Base-by-base conservation (phyloP, 2,797 vertebrate species). In the Glyptemys insculpta region DNA sequence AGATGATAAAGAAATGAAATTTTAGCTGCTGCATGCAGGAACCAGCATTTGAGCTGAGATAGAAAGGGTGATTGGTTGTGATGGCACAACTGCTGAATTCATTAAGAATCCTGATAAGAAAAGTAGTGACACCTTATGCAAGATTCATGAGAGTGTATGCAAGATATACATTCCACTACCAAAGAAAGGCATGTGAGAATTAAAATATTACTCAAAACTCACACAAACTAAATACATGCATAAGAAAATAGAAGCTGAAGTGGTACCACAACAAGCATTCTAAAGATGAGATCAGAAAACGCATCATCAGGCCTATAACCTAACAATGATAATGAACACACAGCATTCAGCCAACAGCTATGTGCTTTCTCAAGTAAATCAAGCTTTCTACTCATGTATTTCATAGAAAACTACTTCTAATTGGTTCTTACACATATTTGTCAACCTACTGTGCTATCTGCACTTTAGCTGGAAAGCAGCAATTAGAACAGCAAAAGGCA, bases 81-180 rank as follows among this genome's bases (percentile, higher is more conserved):
- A 92, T 93, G 84, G 81, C 74, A 87, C 47, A 91, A 53, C 88
- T 83, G 86, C 92, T 95, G 93, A 95, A 89, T 82, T 92, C 85
- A 54, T 80, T 94, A 72, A 85, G 95, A 95, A 78, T 56, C 65
- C 5, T 16, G 90, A 91, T 88, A 90, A 91, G 88, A 59, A 92
- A 92, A 37, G 54, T 89, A 90, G 19, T 90, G 90, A 82, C 83
- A 94, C 78, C 79, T 79, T 56, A 94, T 94, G 89, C 94, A 96
- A 95, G 94, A 96, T 96, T 96, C 94, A 95, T 90, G 91, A 90
- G 72, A 68, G 80, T 92, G 74, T 84, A 54, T 76, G 27, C 65
- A 79, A 90, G 87, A 96, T 74, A 86, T 85, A 19, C 62, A 53
- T 11, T 59, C 81, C 68, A 68, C 82, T 91, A 54, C 76, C 84